These are phyloP conservation scores for Chrosomus eos DNA, from an alignment of 2,797 vertebrate species.

Conservation along the genomic window DNA sequence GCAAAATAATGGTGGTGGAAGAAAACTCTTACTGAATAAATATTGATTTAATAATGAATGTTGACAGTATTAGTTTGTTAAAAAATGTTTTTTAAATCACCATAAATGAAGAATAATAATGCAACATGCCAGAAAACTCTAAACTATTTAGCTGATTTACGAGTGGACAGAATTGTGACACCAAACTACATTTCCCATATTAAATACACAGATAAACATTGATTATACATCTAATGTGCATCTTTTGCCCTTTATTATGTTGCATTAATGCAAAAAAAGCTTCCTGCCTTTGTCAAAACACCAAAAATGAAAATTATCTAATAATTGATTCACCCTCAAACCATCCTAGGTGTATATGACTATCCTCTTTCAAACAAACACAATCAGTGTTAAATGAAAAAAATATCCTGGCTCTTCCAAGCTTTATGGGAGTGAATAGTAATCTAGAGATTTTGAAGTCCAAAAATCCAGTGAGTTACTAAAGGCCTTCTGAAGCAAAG, in stretches of 20 bases:
- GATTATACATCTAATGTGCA: background rate
- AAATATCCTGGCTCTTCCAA: too few relatives aligned
- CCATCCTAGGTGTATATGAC: too few relatives aligned
- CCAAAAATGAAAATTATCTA: too few relatives aligned
- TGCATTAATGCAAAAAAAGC: background rate
- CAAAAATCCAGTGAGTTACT: too few relatives aligned
- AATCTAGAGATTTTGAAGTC: too few relatives aligned
- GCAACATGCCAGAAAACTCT: background rate
- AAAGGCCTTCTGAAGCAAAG: too few relatives aligned
- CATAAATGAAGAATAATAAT: background rate
- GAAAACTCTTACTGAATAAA: background rate
- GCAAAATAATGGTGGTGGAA: background rate
- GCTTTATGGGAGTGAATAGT: too few relatives aligned
- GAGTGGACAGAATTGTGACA: background rate
- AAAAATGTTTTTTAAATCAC: background rate
- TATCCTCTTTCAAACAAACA: too few relatives aligned
- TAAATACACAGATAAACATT: background rate
- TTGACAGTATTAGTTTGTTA: background rate
- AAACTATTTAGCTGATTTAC: background rate
- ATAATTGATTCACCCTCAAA: too few relatives aligned
- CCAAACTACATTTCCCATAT: background rate
- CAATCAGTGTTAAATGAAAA: too few relatives aligned
- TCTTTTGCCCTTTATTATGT: conserved; percentile 1
- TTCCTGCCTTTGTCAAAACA: background rate
- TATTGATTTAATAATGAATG: background rate